phyloP scores from a whole-genome alignment of 2,113 vertebrate genomes.

The Chelonoidis abingdonii region DNA sequence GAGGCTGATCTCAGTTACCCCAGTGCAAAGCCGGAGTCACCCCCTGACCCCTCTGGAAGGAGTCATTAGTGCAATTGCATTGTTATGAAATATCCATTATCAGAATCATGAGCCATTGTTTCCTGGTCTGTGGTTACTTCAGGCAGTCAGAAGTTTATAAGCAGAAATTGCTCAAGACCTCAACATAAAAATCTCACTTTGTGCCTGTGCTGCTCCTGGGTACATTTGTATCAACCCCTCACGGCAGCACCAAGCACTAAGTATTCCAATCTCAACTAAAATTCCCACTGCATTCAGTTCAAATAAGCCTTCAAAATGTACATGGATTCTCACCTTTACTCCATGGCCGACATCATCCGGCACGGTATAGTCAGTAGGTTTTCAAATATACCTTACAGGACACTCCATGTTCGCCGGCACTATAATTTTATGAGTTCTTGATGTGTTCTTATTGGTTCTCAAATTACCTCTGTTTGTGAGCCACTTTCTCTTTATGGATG shows the following conservation, averaged over 20 bases:
- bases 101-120: background rate
- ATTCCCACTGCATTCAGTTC: background rate
- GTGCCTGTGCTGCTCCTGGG: accelerated
- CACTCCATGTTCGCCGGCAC: conserved; percentile 95
- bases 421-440: conserved; percentile 98
- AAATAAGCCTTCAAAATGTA: background rate
- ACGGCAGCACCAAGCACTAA: background rate
- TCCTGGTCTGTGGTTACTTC: background rate
- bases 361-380: conserved; percentile 96
- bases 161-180: background rate
- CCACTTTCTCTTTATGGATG: conserved; percentile 99
- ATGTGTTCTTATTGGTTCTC: conserved; percentile 99
- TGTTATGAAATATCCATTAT: background rate
- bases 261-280: background rate
- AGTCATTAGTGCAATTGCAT: background rate
- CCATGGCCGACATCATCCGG: conserved; percentile 99
- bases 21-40: too few relatives aligned
- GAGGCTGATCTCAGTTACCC: too few relatives aligned
- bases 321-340: conserved; percentile 90
- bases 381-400: conserved; percentile 99
- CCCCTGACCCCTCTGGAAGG: too few relatives aligned
- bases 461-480: conserved; percentile 96
- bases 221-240: background rate
- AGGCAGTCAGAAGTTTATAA: conserved; percentile 13
- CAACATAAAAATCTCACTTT: background rate